Base-by-base conservation (phyloP, 2,113 vertebrate genomes). In the Nothobranchius kuhntae region DNA sequence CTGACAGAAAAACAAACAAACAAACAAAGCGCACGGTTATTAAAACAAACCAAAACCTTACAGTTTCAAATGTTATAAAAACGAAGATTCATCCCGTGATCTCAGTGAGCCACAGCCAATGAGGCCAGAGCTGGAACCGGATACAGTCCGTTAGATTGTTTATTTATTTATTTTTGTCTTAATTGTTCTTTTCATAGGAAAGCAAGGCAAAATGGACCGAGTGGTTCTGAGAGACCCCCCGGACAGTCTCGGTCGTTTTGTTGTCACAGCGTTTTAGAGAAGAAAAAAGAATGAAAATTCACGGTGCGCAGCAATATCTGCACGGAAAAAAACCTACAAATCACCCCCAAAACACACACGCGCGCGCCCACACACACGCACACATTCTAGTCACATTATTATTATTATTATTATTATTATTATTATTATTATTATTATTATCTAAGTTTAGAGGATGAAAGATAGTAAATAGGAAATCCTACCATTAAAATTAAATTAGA, bases 201-300 rank as follows among this genome's bases (percentile, higher is more conserved):
- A 95, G 93, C 95, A 96, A 96, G 95, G 94, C 95, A 95, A 94
- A 93, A 93, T 90, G 94, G 93, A 93, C 94, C 94, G 92, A 81
- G 80, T 58, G 78, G 93, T 92, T 95, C 66, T 93, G 93, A 94
- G 94, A 90, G 86, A 92, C 95, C 94, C 94, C 94, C 93, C 94
- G 93, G 94, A 96, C 86, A 86, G 84, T 89, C 85, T 89, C 78
- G 84, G 87, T 87, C 84, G 94, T 54, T 94, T 35, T 96, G 89
- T 95, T 92, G 91, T 95, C 95, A 95, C 95, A 96, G 94, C 94
- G 93, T 95, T 95, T 88, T 81, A 75, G 92, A 94, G 91, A 96
- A 95, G 92, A 82, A 91, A 86, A 92, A 89, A 93, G 93, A 95
- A 94, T 93, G 93, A 93, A 12, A 79, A 73, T 44, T 9, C 52